These are phyloP conservation scores for Dromiciops gliroides DNA, from an alignment of 2,113 vertebrate genomes.

Conservation along the genomic window DNA sequence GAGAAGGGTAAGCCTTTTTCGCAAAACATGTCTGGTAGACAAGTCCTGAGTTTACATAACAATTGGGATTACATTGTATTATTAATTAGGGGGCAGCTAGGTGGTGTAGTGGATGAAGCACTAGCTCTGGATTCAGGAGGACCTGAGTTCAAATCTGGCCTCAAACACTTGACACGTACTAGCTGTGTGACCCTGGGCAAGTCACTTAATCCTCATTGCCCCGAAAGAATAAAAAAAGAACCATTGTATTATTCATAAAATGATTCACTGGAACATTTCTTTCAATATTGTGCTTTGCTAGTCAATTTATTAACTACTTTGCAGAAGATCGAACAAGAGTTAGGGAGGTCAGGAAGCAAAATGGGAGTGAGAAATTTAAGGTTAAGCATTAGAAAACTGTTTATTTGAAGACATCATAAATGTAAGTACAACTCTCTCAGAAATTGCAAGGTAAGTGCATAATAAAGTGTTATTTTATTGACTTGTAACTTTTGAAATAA, in stretches of 20 bases:
- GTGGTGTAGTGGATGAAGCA: too few relatives aligned
- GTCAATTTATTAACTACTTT: neutral
- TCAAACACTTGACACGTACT: too few relatives aligned
- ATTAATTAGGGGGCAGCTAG: too few relatives aligned
- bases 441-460: neutral
- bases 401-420: neutral
- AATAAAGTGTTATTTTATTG: neutral
- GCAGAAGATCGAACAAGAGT: neutral
- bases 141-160: too few relatives aligned
- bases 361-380: neutral
- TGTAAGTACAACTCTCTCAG: neutral
- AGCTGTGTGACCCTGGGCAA: too few relatives aligned
- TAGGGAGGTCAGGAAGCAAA: neutral
- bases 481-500: neutral
- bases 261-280: neutral
- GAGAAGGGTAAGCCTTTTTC: neutral
- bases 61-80: neutral
- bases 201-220: too few relatives aligned
- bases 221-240: too few relatives aligned
- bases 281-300: neutral
- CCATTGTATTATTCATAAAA: neutral
- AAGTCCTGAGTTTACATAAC: neutral
- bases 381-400: neutral
- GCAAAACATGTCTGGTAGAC: neutral
- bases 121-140: too few relatives aligned